Evolutionary conservation across 2,888 invertebrate species (phyloP), one percentile per base, ranked within the genome.

Genomic region (Coleophora deauratella): DNA sequence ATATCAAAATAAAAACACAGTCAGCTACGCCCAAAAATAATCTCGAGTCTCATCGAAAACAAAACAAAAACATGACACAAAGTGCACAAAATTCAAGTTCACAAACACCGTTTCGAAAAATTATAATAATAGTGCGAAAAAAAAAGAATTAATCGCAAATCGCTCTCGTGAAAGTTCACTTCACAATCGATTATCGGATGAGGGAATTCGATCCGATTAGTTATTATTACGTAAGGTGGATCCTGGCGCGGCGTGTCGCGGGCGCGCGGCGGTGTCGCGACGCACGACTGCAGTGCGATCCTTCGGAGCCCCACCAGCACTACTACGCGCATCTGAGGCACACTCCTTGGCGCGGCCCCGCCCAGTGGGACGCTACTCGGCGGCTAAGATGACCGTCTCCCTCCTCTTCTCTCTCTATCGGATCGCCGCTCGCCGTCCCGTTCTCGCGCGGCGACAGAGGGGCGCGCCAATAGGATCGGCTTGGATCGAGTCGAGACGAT

Each of bases 301-400:
- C 80, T 84, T 81, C 82, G 85, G 69, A 80, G 76, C 87, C 88
- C 89, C 88, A 86, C 88, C 88, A 87, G 80, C 87, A 80, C 87
- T 79, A 21, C 21, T 21, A 21, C 21, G 87, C 88, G 88, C 88
- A 88, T 88, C 88, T 85, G 79, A 87, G 86, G 85, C 82, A 81
- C 85, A 72, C 81, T 85, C 78, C 80, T 77, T 78, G 70, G 74
- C 77, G 72, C 80, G 78, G 87, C 89, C 86, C 88, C 89, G 88
- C 89, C 89, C 86, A 79, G 80, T 81, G 80, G 87, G 88, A 81
- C 80, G 85, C 84, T 58, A 79, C 84, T 78, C 82, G 74, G 66
- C 62, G 64, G 73, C 80, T 84, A 85, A 85, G 84, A 85, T 84
- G 79, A 81, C 81, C 81, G 72, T 74, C 76, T 72, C 71, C 79